Evolutionary conservation across 2,113 vertebrate genomes (phyloP), one percentile per base, ranked within the genome.

Genomic region (Aphyosemion australe): DNA sequence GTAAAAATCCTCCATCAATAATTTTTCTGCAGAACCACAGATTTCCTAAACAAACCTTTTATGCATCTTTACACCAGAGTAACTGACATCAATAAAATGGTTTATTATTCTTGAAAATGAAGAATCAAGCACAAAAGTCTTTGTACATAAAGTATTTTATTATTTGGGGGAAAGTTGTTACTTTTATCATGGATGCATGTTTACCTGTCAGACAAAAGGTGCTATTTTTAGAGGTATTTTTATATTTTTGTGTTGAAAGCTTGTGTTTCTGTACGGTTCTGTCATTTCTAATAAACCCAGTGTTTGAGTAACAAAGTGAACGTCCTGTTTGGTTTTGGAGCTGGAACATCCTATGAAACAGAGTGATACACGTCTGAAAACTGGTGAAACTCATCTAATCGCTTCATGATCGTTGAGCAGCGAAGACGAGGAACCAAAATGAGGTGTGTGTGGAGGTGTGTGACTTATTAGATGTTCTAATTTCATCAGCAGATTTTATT

Each of bases 201-300:
- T 84, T 80, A 80, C 71, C 71, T 76, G 68, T 43, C 77, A 85
- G 56, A 84, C 60, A 84, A 87, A 86, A 75, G 82, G 88, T 89
- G 85, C 85, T 87, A 87, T 83, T 87, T 85, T 80, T 54, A 82
- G 80, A 83, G 39, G 77, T 84, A 79, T 90, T 84, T 86, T 84
- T 85, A 55, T 87, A 82, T 41, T 26, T 26, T 26, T 79, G 60
- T 78, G 20, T 72, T 74, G 67, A 76, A 74, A 39, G 64, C 26
- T 26, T 26, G 26, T 26, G 26, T 26, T 26, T 26, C 26, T 26
- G 26, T 26, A 26, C 5, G 26, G 26, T 26, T 26, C 26, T 26
- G 66, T n/a, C 61, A 79, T 86, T 88, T 87, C 18, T 34, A 88
- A 83, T 85, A 89, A 89, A 88, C 51, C 14, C 68, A 60, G 79